phyloP scores from a whole-genome alignment of 2,888 invertebrate species.

The Ptycholaimellus sp. region DNA sequence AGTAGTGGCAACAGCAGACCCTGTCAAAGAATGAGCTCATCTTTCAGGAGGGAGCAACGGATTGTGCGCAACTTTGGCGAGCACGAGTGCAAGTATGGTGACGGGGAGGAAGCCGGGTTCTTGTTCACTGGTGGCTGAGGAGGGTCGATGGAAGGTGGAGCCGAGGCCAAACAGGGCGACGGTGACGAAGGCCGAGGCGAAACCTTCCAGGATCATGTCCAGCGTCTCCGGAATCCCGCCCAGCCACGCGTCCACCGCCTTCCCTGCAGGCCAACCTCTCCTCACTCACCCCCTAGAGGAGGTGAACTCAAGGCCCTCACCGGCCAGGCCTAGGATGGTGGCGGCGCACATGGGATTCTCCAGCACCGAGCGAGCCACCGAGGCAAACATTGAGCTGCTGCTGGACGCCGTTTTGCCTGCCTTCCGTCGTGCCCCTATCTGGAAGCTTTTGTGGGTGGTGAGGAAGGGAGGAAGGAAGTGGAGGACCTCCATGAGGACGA shows the following conservation, averaged over 20 bases:
- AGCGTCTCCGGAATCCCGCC: constrained; percentile 9
- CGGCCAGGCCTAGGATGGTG: constrained; percentile 67
- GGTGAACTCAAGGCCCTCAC: no score
- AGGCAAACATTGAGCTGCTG: background rate
- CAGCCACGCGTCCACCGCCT: no score
- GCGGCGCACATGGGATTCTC: constrained; percentile 69
- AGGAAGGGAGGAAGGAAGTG: no score
- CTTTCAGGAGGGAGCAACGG: background rate
- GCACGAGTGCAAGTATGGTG: constrained; percentile 59
- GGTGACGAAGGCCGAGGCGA: constrained; percentile 51
- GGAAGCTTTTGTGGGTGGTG: no score
- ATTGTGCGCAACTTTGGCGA: constrained; percentile 41
- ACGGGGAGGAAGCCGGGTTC: no score
- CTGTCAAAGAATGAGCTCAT: background rate
- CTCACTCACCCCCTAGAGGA: no score
- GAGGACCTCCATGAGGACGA: constrained; percentile 58
- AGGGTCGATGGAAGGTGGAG: constrained; percentile 62
- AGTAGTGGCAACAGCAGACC: constrained; percentile 52
- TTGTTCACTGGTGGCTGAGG: constrained; percentile 50
- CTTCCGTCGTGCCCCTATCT: no score
- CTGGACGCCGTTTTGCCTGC: no score
- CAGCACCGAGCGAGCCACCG: constrained; percentile 34
- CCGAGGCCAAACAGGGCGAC: constrained; percentile 70
- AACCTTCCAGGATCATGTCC: constrained; percentile 7
- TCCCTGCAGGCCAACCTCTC: constrained; percentile 25